These are phyloP conservation scores for Idaea dimidiata DNA, from an alignment of 2,888 invertebrate species.

Conservation along the genomic window DNA sequence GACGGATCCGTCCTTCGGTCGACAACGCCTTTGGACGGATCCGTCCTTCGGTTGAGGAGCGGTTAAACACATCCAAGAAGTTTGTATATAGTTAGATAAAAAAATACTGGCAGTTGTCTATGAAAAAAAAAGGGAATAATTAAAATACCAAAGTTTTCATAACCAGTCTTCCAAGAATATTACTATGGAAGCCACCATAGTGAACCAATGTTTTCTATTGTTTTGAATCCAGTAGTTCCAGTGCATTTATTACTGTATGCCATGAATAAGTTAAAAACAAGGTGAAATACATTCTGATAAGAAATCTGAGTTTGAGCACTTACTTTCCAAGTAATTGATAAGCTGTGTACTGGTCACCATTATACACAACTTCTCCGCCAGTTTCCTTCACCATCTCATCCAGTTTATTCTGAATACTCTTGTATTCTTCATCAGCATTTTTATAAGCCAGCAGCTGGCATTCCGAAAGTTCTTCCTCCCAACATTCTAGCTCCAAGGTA, in stretches of 20 bases:
- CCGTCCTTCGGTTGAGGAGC: too few species aligned
- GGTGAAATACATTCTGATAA: neutral
- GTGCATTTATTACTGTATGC: neutral
- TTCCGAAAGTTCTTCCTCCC: slow-evolving; percentile 86
- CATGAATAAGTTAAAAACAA: neutral
- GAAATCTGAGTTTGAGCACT: slow-evolving; percentile 34
- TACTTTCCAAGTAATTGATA: slow-evolving; percentile 82
- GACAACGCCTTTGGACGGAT: too few species aligned
- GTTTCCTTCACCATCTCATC: slow-evolving; percentile 80
- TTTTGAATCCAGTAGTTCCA: neutral
- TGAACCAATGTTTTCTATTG: too few species aligned
- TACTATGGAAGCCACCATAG: too few species aligned
- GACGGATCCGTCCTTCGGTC: too few species aligned
- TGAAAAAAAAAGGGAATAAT: too few species aligned
- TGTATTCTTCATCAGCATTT: slow-evolving; percentile 84
- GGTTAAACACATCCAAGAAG: neutral
- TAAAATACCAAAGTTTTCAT: too few species aligned
- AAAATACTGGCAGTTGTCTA: too few species aligned
- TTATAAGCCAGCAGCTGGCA: slow-evolving; percentile 83
- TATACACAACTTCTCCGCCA: slow-evolving; percentile 83
- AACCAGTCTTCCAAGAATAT: too few species aligned
- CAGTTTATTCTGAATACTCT: slow-evolving; percentile 82
- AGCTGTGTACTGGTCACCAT: slow-evolving; percentile 84
- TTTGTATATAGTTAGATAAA: too few species aligned
- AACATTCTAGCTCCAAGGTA: slow-evolving; percentile 85